Evolutionary conservation across 2,888 invertebrate genomes (phyloP), one percentile per base, ranked within the genome.

Genomic region (Microplitis manilae): DNA sequence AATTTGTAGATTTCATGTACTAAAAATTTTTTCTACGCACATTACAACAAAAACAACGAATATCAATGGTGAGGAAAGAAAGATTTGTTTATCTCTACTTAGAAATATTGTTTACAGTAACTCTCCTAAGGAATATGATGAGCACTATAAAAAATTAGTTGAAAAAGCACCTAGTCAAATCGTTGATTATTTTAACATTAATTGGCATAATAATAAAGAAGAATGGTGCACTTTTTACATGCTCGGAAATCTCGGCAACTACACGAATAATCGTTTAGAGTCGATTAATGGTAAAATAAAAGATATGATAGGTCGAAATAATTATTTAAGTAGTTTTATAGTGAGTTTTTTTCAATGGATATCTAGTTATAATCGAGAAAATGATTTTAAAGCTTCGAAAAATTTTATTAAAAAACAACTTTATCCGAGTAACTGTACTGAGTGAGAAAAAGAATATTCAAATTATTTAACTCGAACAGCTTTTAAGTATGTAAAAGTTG

Each of bases 1-100:
- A n/a, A 78, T 80, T 41, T 80, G 79, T 71, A 60, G 68, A n/a
- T 78, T 77, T 71, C 78, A 80, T 39, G 65, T 71, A 2, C 8
- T 71, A 62, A 50, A 78, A 65, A 73, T 71, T 2, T 74, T 78
- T 41, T 38, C 59, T 15, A 30, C 60, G 7, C 62, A 79, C 38
- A 41, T 78, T 7, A 68, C 39, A 13, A 17, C 6, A 72, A 70
- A 67, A n/a, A 67, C 73, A 75, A 75, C 64, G 70, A 67, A 70
- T 30, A 64, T 77, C 2, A 71, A n/a, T 5, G 6, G 15, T 40
- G 38, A 75, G 20, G 17, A 74, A 62, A 68, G 62, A 64, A 13
- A 62, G 1, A 5, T 5, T 17, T 62, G 50, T 40, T 71, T 77
- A 13, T 8, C 17, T 5, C 38, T 77, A 9, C 38, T 80, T 2